Evolutionary conservation across 2,888 invertebrate genomes (phyloP).

Genomic region (Acrobasis repandana): DNA sequence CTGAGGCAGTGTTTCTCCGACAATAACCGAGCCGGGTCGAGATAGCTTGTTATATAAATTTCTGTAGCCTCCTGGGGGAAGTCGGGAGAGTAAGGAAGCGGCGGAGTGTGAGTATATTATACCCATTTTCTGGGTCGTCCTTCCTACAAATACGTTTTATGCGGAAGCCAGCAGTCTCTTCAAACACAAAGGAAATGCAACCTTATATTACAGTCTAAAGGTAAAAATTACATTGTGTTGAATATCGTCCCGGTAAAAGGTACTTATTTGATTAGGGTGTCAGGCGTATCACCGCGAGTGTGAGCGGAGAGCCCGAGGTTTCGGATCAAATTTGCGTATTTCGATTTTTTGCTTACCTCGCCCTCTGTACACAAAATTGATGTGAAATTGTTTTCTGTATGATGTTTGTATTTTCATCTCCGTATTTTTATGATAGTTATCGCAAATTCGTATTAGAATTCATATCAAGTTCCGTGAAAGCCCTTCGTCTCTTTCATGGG

Average conservation of each 20-base stretch:
- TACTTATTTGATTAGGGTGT: constrained; percentile 84
- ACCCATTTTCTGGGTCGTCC: constrained; percentile 83
- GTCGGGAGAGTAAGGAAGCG: constrained; percentile 73
- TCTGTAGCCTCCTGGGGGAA: constrained; percentile 78
- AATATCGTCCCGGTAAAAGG: constrained; percentile 72
- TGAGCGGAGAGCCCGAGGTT: constrained; percentile 75
- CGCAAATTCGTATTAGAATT: constrained; percentile 66
- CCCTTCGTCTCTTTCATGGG: constrained; percentile 69
- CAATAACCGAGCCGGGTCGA: constrained; percentile 77
- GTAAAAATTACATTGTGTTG: constrained; percentile 40
- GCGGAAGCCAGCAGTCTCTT: constrained; percentile 74
- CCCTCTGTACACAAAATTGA: constrained; percentile 52
- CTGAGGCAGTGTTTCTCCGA: constrained; percentile 74
- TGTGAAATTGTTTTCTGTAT: constrained; percentile 52
- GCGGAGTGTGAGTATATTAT: constrained; percentile 81
- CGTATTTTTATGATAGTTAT: constrained; percentile 47
- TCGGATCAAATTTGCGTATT: constrained; percentile 80
- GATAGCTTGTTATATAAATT: constrained; percentile 83
- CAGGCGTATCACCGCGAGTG: constrained; percentile 81
- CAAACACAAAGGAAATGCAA: constrained; percentile 42
- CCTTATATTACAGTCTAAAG: constrained; percentile 46
- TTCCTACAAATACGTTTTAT: constrained; percentile 83
- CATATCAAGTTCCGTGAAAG: constrained; percentile 65
- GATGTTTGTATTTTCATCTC: constrained; percentile 27
- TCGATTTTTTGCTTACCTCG: constrained; percentile 68